Base-by-base conservation (phyloP, 2,888 invertebrate species). In the Chymomyza fuscimana region DNA sequence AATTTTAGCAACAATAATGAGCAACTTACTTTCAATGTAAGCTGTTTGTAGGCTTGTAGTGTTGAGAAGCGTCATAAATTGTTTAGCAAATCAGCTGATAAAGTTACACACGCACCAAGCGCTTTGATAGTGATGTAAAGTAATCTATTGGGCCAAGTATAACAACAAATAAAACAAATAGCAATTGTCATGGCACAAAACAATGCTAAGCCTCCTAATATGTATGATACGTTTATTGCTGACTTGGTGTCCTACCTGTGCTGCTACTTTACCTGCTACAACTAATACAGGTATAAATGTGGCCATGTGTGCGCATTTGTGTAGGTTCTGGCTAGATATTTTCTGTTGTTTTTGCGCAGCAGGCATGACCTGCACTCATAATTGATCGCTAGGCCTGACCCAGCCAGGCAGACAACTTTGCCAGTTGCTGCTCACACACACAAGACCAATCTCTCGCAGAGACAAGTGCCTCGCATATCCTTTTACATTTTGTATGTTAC, bases 71-170 rank as follows among this genome's bases (percentile, higher is more conserved):
- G 67, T 1, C 25, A 4, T 54, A 54, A n/a, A 5, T 29, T 10
- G n/a, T 16, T 32, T 46, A 46, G 36, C 36, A 66, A 69, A 77
- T 82, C 82, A 82, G 82, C 82, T 82, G 82, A 80, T 82, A 54
- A 77, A 80, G 75, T 84, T 77, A 74, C 74, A 80, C 59, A 71
- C 59, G 32, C 59, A 15, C 32, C 32, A 32, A 58, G 32, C 32
- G 32, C 40, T 12, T 46, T 12, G 12, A 46, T 12, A 1, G 40
- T 46, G 40, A 4, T 46, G 40, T 46, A 46, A 46, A 46, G 40
- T 46, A 46, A 46, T 7, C 32, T 32, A 32, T 32, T 46, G 40
- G 40, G 6, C 40, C 12, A 46, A 46, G 9, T 32, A 32, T 7
- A 25, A 15, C 22, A 56, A 56, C 22, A 56, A 56, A 19, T 12